Conservation (phyloP, 2,797 vertebrate genomes). For the Acipenser oxyrinchus region DNA sequence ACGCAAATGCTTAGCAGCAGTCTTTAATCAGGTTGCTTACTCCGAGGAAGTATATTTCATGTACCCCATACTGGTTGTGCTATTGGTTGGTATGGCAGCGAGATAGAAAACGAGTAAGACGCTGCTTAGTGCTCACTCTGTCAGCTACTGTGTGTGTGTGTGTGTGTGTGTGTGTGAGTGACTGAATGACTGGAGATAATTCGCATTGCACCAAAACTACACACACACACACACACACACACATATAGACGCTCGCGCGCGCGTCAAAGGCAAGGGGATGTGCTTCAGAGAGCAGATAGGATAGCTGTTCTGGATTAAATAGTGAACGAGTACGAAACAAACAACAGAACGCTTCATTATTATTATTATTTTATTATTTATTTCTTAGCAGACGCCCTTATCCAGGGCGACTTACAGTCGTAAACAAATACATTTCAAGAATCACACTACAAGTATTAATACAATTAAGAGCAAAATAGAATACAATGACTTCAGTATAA, state of each 20-base stretch:
- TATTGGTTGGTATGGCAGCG: constrained; percentile 42
- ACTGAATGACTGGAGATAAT: constrained; percentile 45
- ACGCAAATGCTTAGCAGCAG: not conserved
- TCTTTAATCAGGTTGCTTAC: constrained; percentile 5
- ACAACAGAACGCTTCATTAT: no score
- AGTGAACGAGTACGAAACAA: not conserved
- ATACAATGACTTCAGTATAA: no score
- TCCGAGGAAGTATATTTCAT: constrained; percentile 16
- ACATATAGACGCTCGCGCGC: constrained; percentile 21
- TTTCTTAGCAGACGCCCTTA: no score
- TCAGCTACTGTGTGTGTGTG: constrained; percentile 21
- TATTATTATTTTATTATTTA: no score
- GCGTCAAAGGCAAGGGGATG: constrained; percentile 16
- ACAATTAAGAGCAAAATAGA: no score
- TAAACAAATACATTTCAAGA: no score
- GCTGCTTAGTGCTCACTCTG: constrained; percentile 26
- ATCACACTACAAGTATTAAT: no score
- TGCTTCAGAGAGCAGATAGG: constrained; percentile 6
- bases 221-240: no score
- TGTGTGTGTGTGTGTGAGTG: not conserved
- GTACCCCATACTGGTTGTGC: constrained; percentile 13
- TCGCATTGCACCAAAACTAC: constrained; percentile 76
- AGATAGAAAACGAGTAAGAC: constrained; percentile 18
- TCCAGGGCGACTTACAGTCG: no score
- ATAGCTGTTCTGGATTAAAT: not conserved